Evolutionary conservation across 2,113 vertebrate genomes (phyloP).

Genomic region (Hippocampus barbouri): DNA sequence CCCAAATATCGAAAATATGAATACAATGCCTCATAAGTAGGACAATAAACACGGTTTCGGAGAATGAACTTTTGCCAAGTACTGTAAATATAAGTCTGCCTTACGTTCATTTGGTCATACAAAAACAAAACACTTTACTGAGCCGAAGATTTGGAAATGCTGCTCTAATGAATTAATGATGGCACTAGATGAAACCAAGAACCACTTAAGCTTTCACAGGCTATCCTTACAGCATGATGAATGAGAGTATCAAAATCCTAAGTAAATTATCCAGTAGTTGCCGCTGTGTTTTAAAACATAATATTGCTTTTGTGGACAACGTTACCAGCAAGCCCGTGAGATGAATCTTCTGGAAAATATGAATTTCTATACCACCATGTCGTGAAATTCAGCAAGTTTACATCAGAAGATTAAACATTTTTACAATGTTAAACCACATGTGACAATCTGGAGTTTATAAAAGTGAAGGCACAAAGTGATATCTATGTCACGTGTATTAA

Average conservation of each 20-base stretch:
- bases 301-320: neutral
- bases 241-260: conserved; percentile 8
- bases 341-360: neutral
- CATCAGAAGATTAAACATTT: neutral
- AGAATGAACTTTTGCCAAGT: neutral
- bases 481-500: neutral
- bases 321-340: neutral
- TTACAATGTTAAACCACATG: neutral
- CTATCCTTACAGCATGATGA: neutral
- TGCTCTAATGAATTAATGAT: neutral
- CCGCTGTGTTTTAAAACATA: neutral
- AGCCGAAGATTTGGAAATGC: neutral
- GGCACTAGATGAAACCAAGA: neutral
- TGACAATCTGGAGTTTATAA: neutral
- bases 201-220: neutral
- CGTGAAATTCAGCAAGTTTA: neutral
- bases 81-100: neutral
- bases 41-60: neutral
- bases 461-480: neutral
- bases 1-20: neutral
- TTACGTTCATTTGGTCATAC: neutral
- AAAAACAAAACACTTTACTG: neutral
- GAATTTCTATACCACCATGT: neutral
- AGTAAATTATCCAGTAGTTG: neutral
- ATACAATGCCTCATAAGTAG: neutral